Evolutionary conservation across 2,888 invertebrate species (phyloP), one percentile per base, ranked within the genome.

Genomic region (Ligdia adustata): DNA sequence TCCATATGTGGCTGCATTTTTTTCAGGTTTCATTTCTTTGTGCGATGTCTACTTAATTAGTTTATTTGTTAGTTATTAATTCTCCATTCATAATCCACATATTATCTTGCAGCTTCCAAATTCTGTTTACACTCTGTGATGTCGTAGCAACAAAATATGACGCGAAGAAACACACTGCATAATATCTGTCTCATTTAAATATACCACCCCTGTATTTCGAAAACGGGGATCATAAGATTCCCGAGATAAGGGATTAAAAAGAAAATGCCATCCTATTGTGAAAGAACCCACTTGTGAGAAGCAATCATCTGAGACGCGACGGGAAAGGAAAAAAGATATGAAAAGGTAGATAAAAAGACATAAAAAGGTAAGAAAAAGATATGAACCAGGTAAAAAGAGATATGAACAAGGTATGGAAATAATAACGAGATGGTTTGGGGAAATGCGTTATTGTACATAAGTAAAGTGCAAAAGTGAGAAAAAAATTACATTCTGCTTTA

Each of bases 201-300:
- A 75, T 72, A 65, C 57, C 66, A 64, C 62, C 57, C 63, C 33
- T 35, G 40, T 29, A 22, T 41, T 27, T 29, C 29, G 20, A 34
- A 49, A 47, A 49, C 20, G 34, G 49, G 43, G 54, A 53, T 65
- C 64, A 66, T 40, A 40, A 47, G 40, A 32, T 47, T 38, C 48
- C 32, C 65, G 62, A 72, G 78, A 78, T 79, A 79, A 73, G 77
- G 71, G 78, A 79, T 79, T 79, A 82, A 82, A 81, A 82, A 81
- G 81, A 79, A 78, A 80, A 81, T 71, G 69, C 66, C 71, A 74
- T 73, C 70, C 69, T 62, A 76, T 79, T 75, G 73, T 77, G 64
- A 60, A 63, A 61, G 62, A 60, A 57, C 63, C 67, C 72, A 71
- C 74, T 69, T 62, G 62, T 57, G 51, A 57, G 57, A 52, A 57